Evolutionary conservation across 2,113 vertebrate genomes (phyloP).

Genomic region (Okapia johnstoni): DNA sequence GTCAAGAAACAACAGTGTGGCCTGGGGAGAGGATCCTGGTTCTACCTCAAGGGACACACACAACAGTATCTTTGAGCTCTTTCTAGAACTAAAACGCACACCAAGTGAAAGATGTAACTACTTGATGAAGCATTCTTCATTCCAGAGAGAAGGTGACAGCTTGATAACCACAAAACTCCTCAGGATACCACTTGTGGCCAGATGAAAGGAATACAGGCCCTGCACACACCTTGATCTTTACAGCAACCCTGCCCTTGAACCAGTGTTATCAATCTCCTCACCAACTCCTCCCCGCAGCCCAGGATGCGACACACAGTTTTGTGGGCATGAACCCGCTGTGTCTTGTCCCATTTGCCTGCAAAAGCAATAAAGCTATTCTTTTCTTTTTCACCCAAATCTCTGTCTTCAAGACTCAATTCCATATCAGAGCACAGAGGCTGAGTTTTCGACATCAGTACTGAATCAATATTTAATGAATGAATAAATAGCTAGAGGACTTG

Average conservation of each 20-base stretch:
- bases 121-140: background rate
- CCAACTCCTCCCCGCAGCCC: background rate
- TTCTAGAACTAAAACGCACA: background rate
- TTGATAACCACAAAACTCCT: background rate
- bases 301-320: background rate
- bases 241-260: background rate
- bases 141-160: background rate
- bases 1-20: background rate
- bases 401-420: background rate
- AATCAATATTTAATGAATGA: background rate
- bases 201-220: background rate
- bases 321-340: accelerated
- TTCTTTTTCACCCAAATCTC: background rate
- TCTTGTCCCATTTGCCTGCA: background rate
- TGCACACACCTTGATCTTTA: background rate
- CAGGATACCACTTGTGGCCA: background rate
- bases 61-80: background rate
- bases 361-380: background rate
- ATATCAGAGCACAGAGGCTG: background rate
- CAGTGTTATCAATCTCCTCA: background rate
- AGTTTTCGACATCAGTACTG: background rate
- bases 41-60: background rate
- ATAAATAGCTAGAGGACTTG: background rate
- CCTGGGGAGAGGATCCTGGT: background rate
- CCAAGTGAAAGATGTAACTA: background rate